Conservation (phyloP, 2,113 vertebrate species). For the Naja naja region DNA sequence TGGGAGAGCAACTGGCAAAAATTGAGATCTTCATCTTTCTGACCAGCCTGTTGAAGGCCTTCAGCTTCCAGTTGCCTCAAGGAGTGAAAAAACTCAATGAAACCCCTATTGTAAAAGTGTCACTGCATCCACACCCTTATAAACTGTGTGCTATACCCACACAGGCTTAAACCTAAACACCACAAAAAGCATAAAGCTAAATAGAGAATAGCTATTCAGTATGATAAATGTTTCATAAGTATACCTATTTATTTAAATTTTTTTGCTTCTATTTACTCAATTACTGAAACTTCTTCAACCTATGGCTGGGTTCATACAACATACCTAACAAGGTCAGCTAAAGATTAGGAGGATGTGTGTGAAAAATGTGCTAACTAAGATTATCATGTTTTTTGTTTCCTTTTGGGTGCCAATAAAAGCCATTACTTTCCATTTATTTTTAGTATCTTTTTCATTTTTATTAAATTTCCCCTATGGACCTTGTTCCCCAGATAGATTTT, state of each 20-base stretch:
- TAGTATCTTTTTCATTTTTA: no score
- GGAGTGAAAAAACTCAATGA: background rate
- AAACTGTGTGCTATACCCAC: background rate
- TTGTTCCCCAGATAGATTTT: no score
- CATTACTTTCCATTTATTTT: background rate
- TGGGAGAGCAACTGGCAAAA: background rate
- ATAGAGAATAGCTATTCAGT: no score
- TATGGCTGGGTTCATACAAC: background rate
- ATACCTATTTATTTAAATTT: background rate
- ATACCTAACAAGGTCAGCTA: background rate
- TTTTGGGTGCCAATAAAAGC: background rate
- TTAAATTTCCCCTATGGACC: no score
- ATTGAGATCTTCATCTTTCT: no score
- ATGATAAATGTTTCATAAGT: background rate
- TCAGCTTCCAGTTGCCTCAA: no score
- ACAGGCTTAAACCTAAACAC: background rate
- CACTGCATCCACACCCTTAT: background rate
- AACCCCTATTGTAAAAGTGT: accelerated
- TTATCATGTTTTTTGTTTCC: background rate
- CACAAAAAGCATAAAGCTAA: background rate
- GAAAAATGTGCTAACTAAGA: background rate
- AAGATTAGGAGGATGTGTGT: background rate
- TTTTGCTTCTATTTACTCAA: background rate
- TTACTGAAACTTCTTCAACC: background rate
- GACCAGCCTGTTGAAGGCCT: no score